Evolutionary conservation across 2,113 vertebrate genomes (phyloP).

Genomic region (Oryzias woworae): DNA sequence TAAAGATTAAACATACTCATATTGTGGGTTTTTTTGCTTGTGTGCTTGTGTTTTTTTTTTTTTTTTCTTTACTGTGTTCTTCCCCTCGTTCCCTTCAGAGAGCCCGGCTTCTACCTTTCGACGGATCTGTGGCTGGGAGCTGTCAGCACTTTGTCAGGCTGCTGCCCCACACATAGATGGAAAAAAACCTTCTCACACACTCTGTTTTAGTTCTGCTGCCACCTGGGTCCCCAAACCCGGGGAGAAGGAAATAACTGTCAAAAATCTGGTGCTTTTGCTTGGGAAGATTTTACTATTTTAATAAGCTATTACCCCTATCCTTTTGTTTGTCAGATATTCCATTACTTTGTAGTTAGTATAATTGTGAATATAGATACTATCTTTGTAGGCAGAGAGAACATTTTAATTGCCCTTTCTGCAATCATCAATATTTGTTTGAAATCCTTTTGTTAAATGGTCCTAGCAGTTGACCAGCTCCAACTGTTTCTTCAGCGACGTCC

Average conservation of each 20-base stretch:
- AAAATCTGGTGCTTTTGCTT: not conserved
- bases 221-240: conserved; percentile 15
- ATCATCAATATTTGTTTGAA: conserved; percentile 49
- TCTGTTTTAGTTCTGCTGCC: conserved; percentile 26
- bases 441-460: conserved; percentile 35
- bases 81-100: conserved; percentile 35
- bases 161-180: conserved; percentile 38
- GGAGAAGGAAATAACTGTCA: conserved; percentile 8
- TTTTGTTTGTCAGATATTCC: not conserved
- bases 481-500: conserved; percentile 34
- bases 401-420: conserved; percentile 27
- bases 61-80: conserved; percentile 25
- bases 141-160: conserved; percentile 56
- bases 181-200: conserved; percentile 32
- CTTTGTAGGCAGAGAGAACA: conserved; percentile 21
- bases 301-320: not conserved
- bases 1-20: too few species aligned
- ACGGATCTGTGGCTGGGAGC: conserved; percentile 47
- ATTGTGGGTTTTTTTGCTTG: not conserved
- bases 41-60: conserved; percentile 4
- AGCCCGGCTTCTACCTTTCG: conserved; percentile 36
- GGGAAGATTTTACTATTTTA: not conserved
- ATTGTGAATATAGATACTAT: conserved; percentile 7
- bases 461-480: conserved; percentile 45
- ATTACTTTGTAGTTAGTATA: not conserved